Evolutionary conservation across 2,113 vertebrate genomes (phyloP), one percentile per base, ranked within the genome.

Genomic region (Sinocyclocheilus rhinocerous): DNA sequence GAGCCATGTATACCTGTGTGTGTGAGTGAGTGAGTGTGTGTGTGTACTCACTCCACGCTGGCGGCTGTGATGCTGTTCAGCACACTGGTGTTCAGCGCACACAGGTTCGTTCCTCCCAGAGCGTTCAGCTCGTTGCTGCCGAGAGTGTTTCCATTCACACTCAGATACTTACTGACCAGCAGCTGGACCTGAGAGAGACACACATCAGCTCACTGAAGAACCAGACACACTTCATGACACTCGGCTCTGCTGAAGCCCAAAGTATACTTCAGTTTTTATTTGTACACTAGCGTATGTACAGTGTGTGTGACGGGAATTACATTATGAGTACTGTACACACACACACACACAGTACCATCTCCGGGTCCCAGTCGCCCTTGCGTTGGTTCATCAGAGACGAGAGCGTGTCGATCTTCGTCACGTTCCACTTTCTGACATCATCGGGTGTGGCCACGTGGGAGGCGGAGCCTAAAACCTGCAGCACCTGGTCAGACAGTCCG

Each of bases 1-100:
- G 26, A 26, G 26, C 26, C 26, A 26, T 26, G 26, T 26, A 1
- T 26, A 26, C 26, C 26, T 26, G 29, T 2, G 29, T 29, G 29
- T 33, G 29, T 33, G 29, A 3, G 29, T 33, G 29, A 3, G 29
- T 0, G 2, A 3, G 29, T 33, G 29, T 29, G 3, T 0, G 29
- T 33, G 29, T 20, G n/a, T 15, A 87, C 96, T 95, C 86, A 99
- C 97, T 39, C 88, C 50, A 98, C 42, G 83, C 63, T 92, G 4
- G 2, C 0, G 33, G 85, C 3, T 0, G 88, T 61, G 84, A 97
- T 93, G 4, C 0, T 88, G 0, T 10, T 2, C 39, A 98, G 69
- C 13, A 95, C 73, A 0, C 72, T 55, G 0, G 0, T 15, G 0
- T 88, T 90, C 57, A 99, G 91, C 3, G 85, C 78, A 84, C 97